These are phyloP conservation scores for Hydroisotoma schaefferi DNA, from an alignment of 2,888 invertebrate species.

Conservation along the genomic window DNA sequence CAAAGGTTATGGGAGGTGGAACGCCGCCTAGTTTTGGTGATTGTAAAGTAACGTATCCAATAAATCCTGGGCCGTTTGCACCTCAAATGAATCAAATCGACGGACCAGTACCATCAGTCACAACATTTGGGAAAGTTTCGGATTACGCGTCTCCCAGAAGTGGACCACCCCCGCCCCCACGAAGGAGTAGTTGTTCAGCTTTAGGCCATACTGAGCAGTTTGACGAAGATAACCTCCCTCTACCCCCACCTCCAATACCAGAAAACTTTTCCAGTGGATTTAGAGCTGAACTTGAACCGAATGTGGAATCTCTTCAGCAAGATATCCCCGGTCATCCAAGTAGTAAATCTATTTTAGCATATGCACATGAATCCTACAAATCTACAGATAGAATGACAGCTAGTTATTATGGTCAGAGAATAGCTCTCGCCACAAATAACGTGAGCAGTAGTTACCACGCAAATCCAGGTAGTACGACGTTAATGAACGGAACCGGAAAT, in stretches of 20 bases:
- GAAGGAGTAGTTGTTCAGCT: constrained; percentile 35
- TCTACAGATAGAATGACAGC: background rate
- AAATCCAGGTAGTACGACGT: background rate
- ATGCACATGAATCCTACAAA: background rate
- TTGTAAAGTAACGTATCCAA: constrained; percentile 9
- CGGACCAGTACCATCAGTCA: background rate
- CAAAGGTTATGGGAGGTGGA: constrained; percentile 59
- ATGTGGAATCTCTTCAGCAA: too few species aligned
- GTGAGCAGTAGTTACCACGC: background rate
- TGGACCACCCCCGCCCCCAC: constrained; percentile 46
- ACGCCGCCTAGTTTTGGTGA: background rate
- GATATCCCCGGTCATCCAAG: too few species aligned
- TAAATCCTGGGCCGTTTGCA: constrained; percentile 9
- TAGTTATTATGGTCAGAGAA: constrained; percentile 1
- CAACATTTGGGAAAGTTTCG: constrained; percentile 2
- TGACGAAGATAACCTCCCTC: constrained; percentile 34
- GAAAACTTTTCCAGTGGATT: too few species aligned
- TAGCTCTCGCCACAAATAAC: background rate
- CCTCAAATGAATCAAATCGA: background rate
- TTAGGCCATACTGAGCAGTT: constrained; percentile 17
- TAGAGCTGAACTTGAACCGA: too few species aligned
- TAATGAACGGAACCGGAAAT: background rate
- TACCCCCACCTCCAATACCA: constrained; percentile 50
- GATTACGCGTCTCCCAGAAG: constrained; percentile 10
- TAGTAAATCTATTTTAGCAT: constrained; percentile 11